phyloP scores from a whole-genome alignment of 2,797 vertebrate genomes.

The Oreochromis grahami region DNA sequence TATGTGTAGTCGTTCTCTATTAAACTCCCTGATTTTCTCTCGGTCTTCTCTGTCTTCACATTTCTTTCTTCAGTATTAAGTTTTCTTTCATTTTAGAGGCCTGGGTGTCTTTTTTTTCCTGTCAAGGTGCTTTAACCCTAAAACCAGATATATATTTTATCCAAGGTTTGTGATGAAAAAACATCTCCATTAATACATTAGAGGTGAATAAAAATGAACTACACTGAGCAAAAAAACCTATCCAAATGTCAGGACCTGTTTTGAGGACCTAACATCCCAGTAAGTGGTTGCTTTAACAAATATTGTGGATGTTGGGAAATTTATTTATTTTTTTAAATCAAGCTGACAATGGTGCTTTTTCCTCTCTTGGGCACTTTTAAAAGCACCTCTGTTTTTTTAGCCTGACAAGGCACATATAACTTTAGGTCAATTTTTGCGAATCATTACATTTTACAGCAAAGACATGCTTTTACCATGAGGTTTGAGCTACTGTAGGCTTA shows the following conservation, averaged over 20 bases:
- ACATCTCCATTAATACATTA: not conserved
- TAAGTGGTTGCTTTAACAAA: not conserved
- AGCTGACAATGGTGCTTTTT: not conserved
- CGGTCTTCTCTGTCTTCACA: not conserved
- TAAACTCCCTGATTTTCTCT: not conserved
- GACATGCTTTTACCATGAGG: not conserved
- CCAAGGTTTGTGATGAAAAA: not conserved
- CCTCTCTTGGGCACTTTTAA: not conserved
- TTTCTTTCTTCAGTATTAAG: not conserved
- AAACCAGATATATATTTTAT: not conserved
- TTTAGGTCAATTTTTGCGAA: rapidly evolving
- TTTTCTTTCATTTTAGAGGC: not conserved
- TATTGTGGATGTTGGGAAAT: not conserved
- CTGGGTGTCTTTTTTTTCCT: not conserved
- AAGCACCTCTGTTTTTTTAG: not conserved
- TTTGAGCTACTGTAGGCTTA: not conserved
- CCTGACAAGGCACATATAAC: not conserved
- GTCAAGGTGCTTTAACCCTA: not conserved
- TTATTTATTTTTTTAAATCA: not conserved
- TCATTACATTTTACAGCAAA: not conserved
- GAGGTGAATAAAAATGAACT: not conserved
- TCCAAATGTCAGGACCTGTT: not conserved
- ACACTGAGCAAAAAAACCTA: not conserved
- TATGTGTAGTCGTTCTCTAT: not conserved
- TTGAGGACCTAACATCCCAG: not conserved